A percentile compares a stretch with the other conserved stretches of the same genome.
These are phyloP conservation scores for Aplochiton taeniatus DNA, from an alignment of 2,797 vertebrate species.

Conservation along the genomic window DNA sequence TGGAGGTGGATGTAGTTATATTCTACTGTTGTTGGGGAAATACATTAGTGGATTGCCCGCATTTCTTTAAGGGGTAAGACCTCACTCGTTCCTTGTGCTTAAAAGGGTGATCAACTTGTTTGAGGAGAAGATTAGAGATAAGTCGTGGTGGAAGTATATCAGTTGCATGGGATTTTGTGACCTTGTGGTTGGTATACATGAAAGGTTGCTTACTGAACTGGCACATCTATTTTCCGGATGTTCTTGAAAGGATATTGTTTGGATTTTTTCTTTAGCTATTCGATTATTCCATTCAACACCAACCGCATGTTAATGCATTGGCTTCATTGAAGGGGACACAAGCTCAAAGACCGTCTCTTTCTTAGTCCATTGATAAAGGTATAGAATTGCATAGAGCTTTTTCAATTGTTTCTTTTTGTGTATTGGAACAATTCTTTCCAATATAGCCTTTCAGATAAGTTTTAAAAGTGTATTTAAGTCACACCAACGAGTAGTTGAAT, in stretches of 20 bases:
- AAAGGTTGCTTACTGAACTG: slow-evolving; percentile 12
- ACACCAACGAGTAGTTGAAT: slow-evolving; percentile 28
- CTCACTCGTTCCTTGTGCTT: slow-evolving; percentile 18
- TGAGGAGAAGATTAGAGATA: slow-evolving; percentile 69
- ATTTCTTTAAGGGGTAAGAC: slow-evolving; percentile 60
- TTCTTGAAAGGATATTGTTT: too few relatives aligned
- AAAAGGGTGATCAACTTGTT: slow-evolving; percentile 74
- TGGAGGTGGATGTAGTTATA: slow-evolving; percentile 54
- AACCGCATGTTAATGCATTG: too few relatives aligned
- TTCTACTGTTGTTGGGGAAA: slow-evolving; percentile 32
- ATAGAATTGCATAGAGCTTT: slow-evolving; percentile 6
- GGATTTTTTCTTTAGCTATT: too few relatives aligned
- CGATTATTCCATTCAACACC: too few relatives aligned
- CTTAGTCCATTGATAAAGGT: slow-evolving; percentile 31
- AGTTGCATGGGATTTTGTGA: slow-evolving; percentile 48
- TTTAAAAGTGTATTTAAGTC: slow-evolving; percentile 38
- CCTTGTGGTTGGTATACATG: slow-evolving; percentile 39
- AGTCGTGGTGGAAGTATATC: slow-evolving; percentile 53
- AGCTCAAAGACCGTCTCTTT: too few relatives aligned
- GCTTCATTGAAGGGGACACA: too few relatives aligned
- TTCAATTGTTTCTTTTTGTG: slow-evolving; percentile 21
- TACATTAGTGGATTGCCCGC: slow-evolving; percentile 52
- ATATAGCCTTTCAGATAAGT: slow-evolving; percentile 50
- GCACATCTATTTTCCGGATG: slow-evolving; percentile 29
- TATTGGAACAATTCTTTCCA: slow-evolving; percentile 8